Evolutionary conservation across 2,888 invertebrate species (phyloP), one percentile per base, ranked within the genome.

Genomic region (Drosophila barbarae): DNA sequence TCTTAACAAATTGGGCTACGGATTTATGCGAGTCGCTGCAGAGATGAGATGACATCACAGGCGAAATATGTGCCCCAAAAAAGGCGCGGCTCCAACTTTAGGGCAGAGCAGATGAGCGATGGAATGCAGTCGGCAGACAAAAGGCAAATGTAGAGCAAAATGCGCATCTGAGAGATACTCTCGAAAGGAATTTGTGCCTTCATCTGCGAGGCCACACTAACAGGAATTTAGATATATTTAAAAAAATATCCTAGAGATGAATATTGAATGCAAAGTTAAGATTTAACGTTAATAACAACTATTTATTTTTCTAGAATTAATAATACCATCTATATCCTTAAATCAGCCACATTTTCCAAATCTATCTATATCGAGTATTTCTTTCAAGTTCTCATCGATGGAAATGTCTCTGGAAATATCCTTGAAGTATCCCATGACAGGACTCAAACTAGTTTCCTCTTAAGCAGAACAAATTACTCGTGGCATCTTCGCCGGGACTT

Each of bases 1-100:
- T 81, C 72, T 81, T 72, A 74, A 85, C 81, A 85, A 81, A 81
- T 84, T 81, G 72, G 84, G 75, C 76, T 85, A 76, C 83, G 73
- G 73, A 73, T 73, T 78, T 82, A 82, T 77, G 66, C 82, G 84
- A 76, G 57, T 67, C 39, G 51, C 52, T 51, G 71, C 30, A 30
- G 53, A 53, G 66, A 59, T 59, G 68, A 81, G 51, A 82, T 85
- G 84, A 85, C 85, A 85, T 81, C 84, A 85, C 76, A 65, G 57
- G 68, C 69, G 10, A 85, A 71, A 67, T 67, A 85, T 83, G 72
- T 76, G 84, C 74, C 74, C 84, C 85, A 73, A 80, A 80, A 74
- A 81, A 72, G 85, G 78, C 71, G 79, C 78, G 82, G 81, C 81
- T 30, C 18, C 47, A 42, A 64, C 35, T 63, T 36, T 32, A 63